Conservation (phyloP, 2,888 invertebrate genomes). For the Physocephala rufipes region DNA sequence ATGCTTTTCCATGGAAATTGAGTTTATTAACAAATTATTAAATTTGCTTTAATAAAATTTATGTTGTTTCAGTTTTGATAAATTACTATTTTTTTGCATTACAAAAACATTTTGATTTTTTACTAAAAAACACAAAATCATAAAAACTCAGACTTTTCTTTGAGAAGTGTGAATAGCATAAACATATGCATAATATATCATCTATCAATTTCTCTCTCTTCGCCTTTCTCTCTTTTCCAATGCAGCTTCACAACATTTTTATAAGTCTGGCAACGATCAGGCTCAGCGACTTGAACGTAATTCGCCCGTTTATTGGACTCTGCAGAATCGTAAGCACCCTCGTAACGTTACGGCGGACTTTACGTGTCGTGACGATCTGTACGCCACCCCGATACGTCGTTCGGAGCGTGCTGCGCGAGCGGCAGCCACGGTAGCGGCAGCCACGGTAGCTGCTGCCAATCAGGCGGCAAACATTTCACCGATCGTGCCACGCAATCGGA, state of each 20-base stretch:
- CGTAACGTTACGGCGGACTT: constrained; percentile 43
- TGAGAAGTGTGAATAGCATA: neutral
- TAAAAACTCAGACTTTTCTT: neutral
- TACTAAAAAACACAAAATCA: too few relatives aligned
- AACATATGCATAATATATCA: neutral
- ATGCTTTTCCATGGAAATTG: neutral
- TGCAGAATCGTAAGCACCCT: constrained; percentile 66
- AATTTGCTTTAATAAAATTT: neutral
- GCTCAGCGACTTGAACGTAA: constrained; percentile 58
- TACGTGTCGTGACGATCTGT: constrained; percentile 62
- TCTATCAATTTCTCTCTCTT: constrained; percentile 4
- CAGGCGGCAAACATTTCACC: constrained; percentile 69
- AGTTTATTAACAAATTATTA: neutral
- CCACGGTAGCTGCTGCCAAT: constrained; percentile 38
- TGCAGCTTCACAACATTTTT: constrained; percentile 75
- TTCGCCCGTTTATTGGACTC: constrained; percentile 71
- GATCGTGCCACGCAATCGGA: constrained; percentile 72
- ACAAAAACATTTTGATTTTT: too few relatives aligned
- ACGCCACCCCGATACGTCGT: constrained; percentile 63
- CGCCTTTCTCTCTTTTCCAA: constrained; percentile 42
- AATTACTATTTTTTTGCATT: too few relatives aligned
- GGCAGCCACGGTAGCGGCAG: constrained; percentile 45
- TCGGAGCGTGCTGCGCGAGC: constrained; percentile 57
- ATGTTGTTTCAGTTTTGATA: neutral
- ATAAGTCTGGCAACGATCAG: constrained; percentile 56